Evolutionary conservation across 2,797 vertebrate species (phyloP).

Genomic region (Anableps anableps): DNA sequence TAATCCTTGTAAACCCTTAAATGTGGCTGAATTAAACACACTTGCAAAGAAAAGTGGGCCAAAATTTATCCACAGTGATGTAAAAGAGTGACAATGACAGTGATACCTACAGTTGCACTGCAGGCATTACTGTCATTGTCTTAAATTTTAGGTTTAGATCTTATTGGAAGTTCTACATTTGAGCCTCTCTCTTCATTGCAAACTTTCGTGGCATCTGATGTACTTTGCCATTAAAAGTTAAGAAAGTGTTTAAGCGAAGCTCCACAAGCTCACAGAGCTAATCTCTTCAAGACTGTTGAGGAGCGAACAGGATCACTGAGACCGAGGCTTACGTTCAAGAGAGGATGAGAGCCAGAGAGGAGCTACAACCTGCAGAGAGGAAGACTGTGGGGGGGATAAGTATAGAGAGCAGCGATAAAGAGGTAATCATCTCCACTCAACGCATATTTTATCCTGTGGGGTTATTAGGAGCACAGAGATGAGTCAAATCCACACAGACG

Average conservation of each 20-base stretch:
- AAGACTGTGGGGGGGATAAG: conserved; percentile 49
- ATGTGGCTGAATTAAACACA: too few relatives aligned
- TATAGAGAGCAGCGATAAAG: conserved; percentile 72
- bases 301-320: conserved; percentile 57
- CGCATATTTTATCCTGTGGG: conserved; percentile 70
- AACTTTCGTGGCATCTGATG: conserved; percentile 41
- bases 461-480: conserved; percentile 72
- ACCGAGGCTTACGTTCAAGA: conserved; percentile 64
- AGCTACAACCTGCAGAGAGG: conserved; percentile 49
- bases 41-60: background rate
- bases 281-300: conserved; percentile 67
- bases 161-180: background rate
- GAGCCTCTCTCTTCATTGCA: background rate
- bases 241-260: conserved; percentile 50
- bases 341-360: conserved; percentile 41
- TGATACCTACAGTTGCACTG: background rate
- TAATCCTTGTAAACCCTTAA: background rate
- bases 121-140: background rate
- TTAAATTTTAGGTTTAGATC: background rate
- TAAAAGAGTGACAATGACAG: background rate
- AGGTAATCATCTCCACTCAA: conserved; percentile 75
- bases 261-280: conserved; percentile 60
- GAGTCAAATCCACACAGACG: conserved; percentile 59
- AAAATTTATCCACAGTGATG: background rate
- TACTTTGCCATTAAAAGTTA: conserved; percentile 52